Evolutionary conservation across 2,888 invertebrate genomes (phyloP).

Genomic region (Herminia tarsipennalis): DNA sequence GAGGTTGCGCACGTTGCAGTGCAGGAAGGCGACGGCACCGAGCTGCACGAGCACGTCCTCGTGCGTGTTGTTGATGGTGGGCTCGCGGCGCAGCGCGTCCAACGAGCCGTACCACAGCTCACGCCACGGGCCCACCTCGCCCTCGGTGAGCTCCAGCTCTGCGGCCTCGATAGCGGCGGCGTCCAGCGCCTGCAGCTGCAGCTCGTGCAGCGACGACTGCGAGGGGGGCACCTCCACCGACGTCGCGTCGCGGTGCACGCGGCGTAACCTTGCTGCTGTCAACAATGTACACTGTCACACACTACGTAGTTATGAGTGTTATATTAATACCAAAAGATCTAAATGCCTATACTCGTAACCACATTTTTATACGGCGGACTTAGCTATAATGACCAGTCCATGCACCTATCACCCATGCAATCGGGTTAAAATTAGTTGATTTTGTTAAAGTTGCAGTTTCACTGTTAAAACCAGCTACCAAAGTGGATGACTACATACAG

Average conservation of each 20-base stretch:
- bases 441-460: too few relatives aligned
- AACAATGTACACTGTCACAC: background rate
- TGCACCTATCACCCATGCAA: too few relatives aligned
- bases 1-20: slow-evolving; percentile 91
- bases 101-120: slow-evolving; percentile 86
- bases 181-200: slow-evolving; percentile 15
- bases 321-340: too few relatives aligned
- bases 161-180: slow-evolving; percentile 31
- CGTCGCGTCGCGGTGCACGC: slow-evolving; percentile 29
- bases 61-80: slow-evolving; percentile 89
- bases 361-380: too few relatives aligned
- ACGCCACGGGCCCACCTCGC: slow-evolving; percentile 85
- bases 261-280: slow-evolving; percentile 20
- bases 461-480: too few relatives aligned
- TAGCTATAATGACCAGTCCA: too few relatives aligned
- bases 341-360: too few relatives aligned
- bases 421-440: too few relatives aligned
- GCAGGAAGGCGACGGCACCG: slow-evolving; percentile 91
- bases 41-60: slow-evolving; percentile 91
- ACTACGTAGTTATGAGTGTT: too few relatives aligned
- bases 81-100: slow-evolving; percentile 74
- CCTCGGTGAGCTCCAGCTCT: slow-evolving; percentile 54
- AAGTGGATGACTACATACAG: too few relatives aligned
- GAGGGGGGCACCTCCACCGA: slow-evolving; percentile 21
- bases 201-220: too few relatives aligned